Evolutionary conservation across 2,113 vertebrate genomes (phyloP).

Genomic region (Cebidichthys violaceus): DNA sequence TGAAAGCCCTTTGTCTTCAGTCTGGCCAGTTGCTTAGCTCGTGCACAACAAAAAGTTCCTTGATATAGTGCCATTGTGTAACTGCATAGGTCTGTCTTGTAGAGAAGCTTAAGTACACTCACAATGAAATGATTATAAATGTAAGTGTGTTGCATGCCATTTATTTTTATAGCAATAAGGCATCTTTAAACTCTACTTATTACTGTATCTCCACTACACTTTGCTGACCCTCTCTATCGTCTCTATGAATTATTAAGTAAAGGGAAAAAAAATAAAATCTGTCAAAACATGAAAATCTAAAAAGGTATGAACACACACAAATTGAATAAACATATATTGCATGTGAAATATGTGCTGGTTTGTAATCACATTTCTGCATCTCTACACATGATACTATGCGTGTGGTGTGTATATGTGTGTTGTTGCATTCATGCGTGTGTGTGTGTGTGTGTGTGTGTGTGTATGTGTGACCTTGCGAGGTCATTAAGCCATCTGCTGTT

Average conservation of each 20-base stretch:
- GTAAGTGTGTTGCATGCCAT: too few relatives aligned
- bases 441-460: constrained; percentile 36
- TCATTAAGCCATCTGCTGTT: constrained; percentile 75
- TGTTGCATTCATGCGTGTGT: background rate
- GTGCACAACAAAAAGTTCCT: background rate
- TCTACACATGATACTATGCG: background rate
- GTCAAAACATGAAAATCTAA: background rate
- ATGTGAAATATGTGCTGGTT: background rate
- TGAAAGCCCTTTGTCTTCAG: background rate
- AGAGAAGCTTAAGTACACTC: too few relatives aligned
- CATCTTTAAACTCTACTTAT: background rate
- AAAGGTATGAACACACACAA: background rate
- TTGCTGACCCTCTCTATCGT: background rate
- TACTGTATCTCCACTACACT: background rate
- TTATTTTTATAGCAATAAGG: background rate
- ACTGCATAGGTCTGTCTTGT: too few relatives aligned
- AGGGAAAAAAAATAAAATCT: background rate
- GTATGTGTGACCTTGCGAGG: constrained; percentile 63
- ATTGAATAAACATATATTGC: background rate
- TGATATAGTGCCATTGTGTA: background rate
- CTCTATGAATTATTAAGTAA: background rate
- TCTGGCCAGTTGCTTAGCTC: background rate
- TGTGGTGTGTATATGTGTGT: background rate
- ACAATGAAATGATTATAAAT: background rate
- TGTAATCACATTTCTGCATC: background rate